Evolutionary conservation across 2,888 invertebrate genomes (phyloP).

Genomic region (Heteromyza rotundicornis): DNA sequence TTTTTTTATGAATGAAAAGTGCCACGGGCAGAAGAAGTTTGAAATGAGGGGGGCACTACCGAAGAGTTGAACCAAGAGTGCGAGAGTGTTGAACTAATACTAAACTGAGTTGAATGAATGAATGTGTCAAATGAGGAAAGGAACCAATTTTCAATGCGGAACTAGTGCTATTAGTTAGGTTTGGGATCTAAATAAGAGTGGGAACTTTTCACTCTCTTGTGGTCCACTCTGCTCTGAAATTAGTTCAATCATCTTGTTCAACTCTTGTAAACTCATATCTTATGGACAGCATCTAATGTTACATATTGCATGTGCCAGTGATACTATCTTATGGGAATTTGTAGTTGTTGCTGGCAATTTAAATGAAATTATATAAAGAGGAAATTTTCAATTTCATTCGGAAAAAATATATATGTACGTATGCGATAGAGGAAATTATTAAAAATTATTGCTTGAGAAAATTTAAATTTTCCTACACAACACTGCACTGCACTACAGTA

Average conservation of each 20-base stretch:
- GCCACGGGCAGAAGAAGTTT: neutral
- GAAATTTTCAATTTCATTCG: constrained; percentile 42
- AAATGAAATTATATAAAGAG: constrained; percentile 28
- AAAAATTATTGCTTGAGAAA: constrained; percentile 46
- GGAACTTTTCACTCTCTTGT: constrained; percentile 31
- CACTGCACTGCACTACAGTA: neutral
- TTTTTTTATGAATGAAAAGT: constrained; percentile 2
- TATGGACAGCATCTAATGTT: constrained; percentile 18
- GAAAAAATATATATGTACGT: too few relatives aligned
- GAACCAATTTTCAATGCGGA: constrained; percentile 51
- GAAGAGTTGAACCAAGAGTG: too few relatives aligned
- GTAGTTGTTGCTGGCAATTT: neutral
- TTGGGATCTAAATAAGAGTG: constrained; percentile 36
- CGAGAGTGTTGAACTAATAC: neutral
- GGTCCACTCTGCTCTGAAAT: constrained; percentile 38
- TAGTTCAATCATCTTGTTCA: constrained; percentile 52
- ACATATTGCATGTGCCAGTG: neutral
- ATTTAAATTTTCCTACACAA: neutral
- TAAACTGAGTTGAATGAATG: neutral
- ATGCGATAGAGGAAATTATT: constrained; percentile 58
- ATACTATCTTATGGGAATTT: constrained; percentile 17
- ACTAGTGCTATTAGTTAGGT: constrained; percentile 34
- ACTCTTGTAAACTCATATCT: constrained; percentile 44
- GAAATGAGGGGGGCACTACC: too few relatives aligned
- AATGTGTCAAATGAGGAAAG: constrained; percentile 41